Evolutionary conservation across 2,113 vertebrate genomes (phyloP).

Genomic region (Ptyas mucosa): DNA sequence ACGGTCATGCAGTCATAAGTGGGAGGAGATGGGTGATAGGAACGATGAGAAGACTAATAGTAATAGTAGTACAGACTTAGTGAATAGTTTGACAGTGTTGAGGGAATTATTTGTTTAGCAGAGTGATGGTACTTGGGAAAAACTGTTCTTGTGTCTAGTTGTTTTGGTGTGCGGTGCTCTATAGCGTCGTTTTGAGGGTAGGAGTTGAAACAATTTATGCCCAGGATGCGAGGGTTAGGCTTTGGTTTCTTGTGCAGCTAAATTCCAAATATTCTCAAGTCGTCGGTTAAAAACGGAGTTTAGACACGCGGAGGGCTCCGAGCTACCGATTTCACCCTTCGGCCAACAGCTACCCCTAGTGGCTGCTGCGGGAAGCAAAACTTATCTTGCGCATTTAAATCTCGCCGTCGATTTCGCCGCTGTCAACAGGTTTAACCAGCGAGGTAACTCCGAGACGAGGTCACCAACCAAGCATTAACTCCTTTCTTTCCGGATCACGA

Average conservation of each 20-base stretch:
- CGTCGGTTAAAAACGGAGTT: background rate
- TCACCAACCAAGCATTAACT: background rate
- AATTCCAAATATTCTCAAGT: background rate
- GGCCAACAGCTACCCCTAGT: conserved; percentile 74
- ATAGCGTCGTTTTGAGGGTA: no score
- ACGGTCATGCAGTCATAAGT: no score
- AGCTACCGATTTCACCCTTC: conserved; percentile 34
- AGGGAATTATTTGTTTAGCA: no score
- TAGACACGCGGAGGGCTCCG: background rate
- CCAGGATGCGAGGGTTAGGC: no score
- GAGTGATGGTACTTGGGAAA: no score
- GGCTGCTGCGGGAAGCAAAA: conserved; percentile 40
- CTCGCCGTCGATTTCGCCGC: background rate
- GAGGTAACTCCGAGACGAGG: background rate
- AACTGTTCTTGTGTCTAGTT: no score
- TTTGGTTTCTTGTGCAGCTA: background rate
- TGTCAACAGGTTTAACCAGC: background rate
- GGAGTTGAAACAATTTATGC: no score
- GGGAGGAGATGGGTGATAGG: no score
- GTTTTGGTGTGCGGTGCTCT: no score
- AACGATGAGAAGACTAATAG: no score
- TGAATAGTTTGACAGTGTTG: no score
- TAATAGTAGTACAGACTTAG: no score
- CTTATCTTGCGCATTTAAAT: background rate
- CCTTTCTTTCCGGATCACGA: background rate